Percentiles rank a stretch among this genome's conserved stretches.
Evolutionary conservation across 64 coral and sea anemone genomes (phyloP).

Genomic region (Astreopora myriophthalma): DNA sequence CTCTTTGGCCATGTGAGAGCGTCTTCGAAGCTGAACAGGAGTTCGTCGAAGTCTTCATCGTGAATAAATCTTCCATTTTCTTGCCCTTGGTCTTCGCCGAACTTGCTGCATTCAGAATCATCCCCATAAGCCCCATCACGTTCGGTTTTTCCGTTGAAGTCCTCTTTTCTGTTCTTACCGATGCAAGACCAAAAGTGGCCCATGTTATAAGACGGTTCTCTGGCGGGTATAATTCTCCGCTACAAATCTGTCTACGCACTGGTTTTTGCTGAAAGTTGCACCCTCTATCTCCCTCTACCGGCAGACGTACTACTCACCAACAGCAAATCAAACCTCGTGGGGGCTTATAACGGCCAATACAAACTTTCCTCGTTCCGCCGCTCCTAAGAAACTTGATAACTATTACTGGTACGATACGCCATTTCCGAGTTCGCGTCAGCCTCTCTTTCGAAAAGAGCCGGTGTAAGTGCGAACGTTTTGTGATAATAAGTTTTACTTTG

Average conservation of each 20-base stretch:
- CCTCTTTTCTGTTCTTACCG: not conserved
- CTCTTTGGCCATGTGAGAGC: not conserved
- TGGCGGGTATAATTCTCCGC: not conserved
- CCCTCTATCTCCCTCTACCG: not conserved
- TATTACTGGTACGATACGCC: not conserved
- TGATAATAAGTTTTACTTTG: no score
- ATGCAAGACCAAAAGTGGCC: conserved; percentile 30
- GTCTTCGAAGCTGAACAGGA: not conserved
- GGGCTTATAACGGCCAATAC: not conserved
- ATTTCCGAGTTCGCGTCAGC: no score
- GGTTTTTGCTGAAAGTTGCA: not conserved
- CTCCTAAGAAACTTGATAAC: no score
- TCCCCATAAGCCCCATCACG: conserved; percentile 3
- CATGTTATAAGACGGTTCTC: not conserved
- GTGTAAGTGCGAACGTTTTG: no score
- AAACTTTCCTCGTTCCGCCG: not conserved
- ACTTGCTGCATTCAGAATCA: not conserved
- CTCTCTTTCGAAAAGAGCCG: no score
- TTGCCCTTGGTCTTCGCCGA: not conserved
- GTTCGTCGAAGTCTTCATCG: conserved; percentile 3
- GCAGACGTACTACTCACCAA: no score
- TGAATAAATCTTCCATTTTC: not conserved
- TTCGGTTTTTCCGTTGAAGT: not conserved
- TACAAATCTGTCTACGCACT: not conserved
- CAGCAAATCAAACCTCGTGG: not conserved